A percentile compares a stretch with the other conserved stretches of the same genome.
phyloP scores from a whole-genome alignment of 2,113 vertebrate species.

The Ictalurus furcatus region DNA sequence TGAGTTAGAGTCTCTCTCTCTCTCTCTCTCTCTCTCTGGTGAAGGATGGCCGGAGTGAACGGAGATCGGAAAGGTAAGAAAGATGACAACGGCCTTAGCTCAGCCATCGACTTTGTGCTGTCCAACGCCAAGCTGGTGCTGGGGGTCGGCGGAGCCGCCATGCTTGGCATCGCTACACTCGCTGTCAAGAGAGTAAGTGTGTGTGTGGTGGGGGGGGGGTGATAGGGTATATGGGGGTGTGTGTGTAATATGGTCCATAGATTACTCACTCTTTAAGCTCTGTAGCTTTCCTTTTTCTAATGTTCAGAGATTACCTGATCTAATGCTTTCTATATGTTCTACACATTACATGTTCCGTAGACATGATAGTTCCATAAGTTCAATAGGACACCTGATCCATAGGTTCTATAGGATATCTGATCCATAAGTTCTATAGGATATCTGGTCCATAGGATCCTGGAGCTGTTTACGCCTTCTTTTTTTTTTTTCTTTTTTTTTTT shows the following conservation, averaged over 20 bases:
- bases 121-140: conserved; percentile 97
- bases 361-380: background rate
- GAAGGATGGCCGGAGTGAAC: conserved; percentile 84
- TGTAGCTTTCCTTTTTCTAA: too few species aligned
- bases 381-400: background rate
- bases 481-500: too few species aligned
- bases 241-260: too few species aligned
- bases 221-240: too few species aligned
- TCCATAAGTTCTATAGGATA: background rate
- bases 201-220: background rate
- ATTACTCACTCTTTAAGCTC: too few species aligned
- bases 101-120: conserved; percentile 93
- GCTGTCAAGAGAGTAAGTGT: conserved; percentile 90
- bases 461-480: background rate
- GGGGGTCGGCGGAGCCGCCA: conserved; percentile 93
- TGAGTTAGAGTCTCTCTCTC: background rate
- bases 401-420: background rate
- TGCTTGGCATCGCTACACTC: conserved; percentile 95
- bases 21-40: background rate
- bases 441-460: background rate
- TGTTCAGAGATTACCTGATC: too few species aligned
- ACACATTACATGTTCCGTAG: too few species aligned
- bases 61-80: conserved; percentile 89
- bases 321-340: background rate
- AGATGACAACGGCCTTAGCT: conserved; percentile 93